Evolutionary conservation across 2,888 invertebrate genomes (phyloP), one percentile per base, ranked within the genome.

Genomic region (Philopedon plagiatum): DNA sequence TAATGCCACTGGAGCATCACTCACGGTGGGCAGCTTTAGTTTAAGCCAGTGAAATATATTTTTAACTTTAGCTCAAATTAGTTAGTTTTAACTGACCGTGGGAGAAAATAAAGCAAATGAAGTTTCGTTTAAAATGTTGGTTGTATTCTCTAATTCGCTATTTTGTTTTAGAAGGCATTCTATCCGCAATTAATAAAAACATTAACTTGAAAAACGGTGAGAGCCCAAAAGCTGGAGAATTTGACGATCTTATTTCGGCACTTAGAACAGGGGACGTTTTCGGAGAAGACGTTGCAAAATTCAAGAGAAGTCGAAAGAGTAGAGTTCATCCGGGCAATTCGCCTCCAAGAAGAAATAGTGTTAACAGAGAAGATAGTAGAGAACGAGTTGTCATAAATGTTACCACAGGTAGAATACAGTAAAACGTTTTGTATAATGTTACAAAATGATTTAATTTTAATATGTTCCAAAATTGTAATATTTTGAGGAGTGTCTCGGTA

Each of bases 181-280:
- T 94, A 61, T 91, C 92, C 76, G 92, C 93, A 0, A 93, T 94
- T 13, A 91, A 91, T 54, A 90, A 91, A 77, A 92, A 93, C 18
- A 86, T 93, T 66, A 92, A 88, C 71, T 85, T 91, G 62, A 93
- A 92, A 76, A 91, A 92, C 57, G 89, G 89, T 71, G 74, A 69
- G 29, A 64, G 85, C 69, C 91, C 89, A 68, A 92, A 95, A 54
- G 72, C 72, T 21, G 96, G 97, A 7, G 98, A 98, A 86, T 98
- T 98, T 85, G 98, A 98, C 82, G 98, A 98, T 86, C 88, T 98
- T 78, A 98, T 98, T 83, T 97, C 97, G 0, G 98, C 98, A 0
- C 85, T 98, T 61, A 87, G 97, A 71, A 97, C 98, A 0, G 98
- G 98, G 0, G 97, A 97, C 81, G 97, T 97, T 0, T 98, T 97